phyloP scores from a whole-genome alignment of 2,113 vertebrate genomes.

The Neodon shergylaensis region DNA sequence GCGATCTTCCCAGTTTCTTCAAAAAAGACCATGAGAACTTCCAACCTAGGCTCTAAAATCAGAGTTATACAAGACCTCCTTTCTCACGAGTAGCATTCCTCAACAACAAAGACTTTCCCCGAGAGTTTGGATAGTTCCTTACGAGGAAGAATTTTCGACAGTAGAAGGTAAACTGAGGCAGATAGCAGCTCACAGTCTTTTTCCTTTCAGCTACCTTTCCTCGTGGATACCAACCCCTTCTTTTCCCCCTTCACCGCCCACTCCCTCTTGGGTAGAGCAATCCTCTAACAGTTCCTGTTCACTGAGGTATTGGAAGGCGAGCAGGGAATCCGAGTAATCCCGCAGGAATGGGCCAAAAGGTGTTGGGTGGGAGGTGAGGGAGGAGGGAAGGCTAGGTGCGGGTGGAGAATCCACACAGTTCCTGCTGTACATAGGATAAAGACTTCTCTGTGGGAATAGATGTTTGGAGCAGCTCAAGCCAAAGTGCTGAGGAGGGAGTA shows the following conservation, averaged over 20 bases:
- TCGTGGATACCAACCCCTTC: conserved; percentile 1
- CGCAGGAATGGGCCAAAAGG: conserved; percentile 76
- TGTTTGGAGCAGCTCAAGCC: conserved; percentile 70
- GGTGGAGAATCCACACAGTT: conserved; percentile 71
- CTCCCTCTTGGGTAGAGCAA: conserved; percentile 39
- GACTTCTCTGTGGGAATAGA: conserved; percentile 77
- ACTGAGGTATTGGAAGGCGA: conserved; percentile 57
- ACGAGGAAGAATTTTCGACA: conserved; percentile 6
- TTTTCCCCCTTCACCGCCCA: neutral
- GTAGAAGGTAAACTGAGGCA: conserved; percentile 51
- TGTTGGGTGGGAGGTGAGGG: conserved; percentile 64
- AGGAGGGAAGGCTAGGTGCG: conserved; percentile 55
- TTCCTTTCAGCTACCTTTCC: conserved; percentile 25
- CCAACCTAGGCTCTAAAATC: conserved; percentile 34
- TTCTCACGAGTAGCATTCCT: conserved; percentile 36
- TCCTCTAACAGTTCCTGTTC: conserved; percentile 61
- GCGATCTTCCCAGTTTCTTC: conserved; percentile 20
- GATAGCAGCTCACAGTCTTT: neutral
- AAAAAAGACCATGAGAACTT: conserved; percentile 22
- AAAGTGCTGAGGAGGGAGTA: conserved; percentile 71
- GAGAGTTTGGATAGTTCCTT: conserved; percentile 37
- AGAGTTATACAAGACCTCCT: neutral
- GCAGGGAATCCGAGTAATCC: conserved; percentile 71
- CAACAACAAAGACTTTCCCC: conserved; percentile 6
- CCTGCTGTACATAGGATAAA: conserved; percentile 75